Conservation (phyloP, 2,113 vertebrate genomes). For the Ictalurus furcatus region DNA sequence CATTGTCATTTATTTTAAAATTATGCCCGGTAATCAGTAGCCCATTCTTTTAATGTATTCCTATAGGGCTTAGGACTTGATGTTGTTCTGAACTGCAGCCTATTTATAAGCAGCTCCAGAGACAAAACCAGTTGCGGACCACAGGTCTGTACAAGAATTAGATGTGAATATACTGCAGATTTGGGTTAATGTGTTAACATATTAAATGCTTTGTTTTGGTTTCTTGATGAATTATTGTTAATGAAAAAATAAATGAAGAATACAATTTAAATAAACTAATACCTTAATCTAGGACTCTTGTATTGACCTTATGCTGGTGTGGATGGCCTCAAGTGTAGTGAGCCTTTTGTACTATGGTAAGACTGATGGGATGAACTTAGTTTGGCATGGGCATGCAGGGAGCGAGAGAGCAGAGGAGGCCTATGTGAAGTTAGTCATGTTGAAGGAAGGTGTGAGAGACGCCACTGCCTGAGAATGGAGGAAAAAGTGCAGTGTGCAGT, state of each 20-base stretch:
- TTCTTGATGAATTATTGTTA: neutral
- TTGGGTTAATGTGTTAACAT: neutral
- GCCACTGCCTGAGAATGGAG: neutral
- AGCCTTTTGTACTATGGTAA: conserved; percentile 29
- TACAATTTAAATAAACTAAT: neutral
- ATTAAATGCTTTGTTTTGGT: neutral
- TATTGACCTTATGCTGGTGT: conserved; percentile 19
- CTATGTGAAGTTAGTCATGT: conserved; percentile 44
- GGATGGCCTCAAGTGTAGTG: neutral
- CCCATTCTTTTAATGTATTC: neutral
- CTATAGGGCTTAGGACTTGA: neutral
- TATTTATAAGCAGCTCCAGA: neutral
- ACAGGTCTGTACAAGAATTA: neutral
- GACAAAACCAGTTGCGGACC: neutral
- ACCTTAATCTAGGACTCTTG: neutral
- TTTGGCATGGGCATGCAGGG: conserved; percentile 48
- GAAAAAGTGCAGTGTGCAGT: conserved; percentile 5
- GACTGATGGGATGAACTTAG: conserved; percentile 26
- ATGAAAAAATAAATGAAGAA: neutral
- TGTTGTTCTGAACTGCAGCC: neutral
- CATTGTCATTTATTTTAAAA: neutral
- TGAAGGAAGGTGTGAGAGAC: conserved; percentile 25
- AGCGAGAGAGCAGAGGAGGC: conserved; percentile 10
- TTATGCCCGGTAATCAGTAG: neutral
- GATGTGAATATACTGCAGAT: neutral